A percentile compares a stretch with the other conserved stretches of the same genome.
Conservation (phyloP, 1,140 invertebrate species). For the Lithobius niger region DNA sequence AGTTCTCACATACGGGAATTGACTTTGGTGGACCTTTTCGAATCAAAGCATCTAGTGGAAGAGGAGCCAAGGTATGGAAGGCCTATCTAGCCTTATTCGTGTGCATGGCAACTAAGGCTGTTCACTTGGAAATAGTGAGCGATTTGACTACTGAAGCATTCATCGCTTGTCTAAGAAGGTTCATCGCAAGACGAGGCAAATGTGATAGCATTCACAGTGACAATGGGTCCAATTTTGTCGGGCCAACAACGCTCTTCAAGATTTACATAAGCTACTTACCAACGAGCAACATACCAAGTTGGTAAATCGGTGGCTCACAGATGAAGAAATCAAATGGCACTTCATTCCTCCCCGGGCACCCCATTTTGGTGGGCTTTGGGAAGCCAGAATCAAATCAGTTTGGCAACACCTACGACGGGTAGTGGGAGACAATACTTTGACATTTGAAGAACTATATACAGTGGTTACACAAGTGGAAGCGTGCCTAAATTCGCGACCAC, state of each 20-base stretch:
- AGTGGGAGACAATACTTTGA: neutral
- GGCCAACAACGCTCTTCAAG: slow-evolving; percentile 3
- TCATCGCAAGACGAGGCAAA: slow-evolving; percentile 20
- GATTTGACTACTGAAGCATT: too few species aligned
- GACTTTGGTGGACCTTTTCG: too few species aligned
- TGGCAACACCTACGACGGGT: slow-evolving; percentile 22
- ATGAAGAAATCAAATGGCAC: slow-evolving; percentile 25
- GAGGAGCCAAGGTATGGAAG: too few species aligned
- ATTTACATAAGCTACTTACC: neutral
- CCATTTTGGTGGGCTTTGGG: slow-evolving; percentile 29
- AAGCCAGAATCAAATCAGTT: slow-evolving; percentile 23
- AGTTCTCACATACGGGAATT: too few species aligned
- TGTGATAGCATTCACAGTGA: slow-evolving; percentile 20
- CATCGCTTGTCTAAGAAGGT: too few species aligned
- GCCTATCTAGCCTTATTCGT: too few species aligned
- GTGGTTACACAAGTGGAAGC: slow-evolving; percentile 18
- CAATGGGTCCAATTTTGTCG: slow-evolving; percentile 26
- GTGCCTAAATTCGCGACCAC: slow-evolving; percentile 25
- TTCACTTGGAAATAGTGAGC: too few species aligned
- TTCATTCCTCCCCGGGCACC: slow-evolving; percentile 28
- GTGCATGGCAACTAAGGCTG: too few species aligned
- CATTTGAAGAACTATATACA: slow-evolving; percentile 11
- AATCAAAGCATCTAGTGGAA: too few species aligned
- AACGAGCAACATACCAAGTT: neutral
- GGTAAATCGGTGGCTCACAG: slow-evolving; percentile 1